phyloP scores from a whole-genome alignment of 2,888 invertebrate genomes.

The Drosophila nr. perissopoda region DNA sequence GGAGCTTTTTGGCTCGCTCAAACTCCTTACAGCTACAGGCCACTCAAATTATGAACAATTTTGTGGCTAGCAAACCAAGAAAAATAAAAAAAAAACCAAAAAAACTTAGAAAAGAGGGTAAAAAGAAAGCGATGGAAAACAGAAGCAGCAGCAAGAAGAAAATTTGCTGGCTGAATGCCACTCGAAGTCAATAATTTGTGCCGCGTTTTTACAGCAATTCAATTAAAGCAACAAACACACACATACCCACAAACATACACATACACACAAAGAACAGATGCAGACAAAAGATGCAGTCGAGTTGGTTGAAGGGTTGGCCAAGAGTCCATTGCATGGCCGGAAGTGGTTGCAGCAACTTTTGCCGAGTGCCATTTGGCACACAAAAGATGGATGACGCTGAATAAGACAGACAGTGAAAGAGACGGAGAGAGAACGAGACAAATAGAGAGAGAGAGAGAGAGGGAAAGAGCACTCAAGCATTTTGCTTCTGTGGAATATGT shows the following conservation, averaged over 20 bases:
- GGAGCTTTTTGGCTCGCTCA: conserved; percentile 58
- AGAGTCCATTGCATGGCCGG: conserved; percentile 63
- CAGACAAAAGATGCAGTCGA: conserved; percentile 64
- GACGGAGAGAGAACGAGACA: neutral
- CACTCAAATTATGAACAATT: conserved; percentile 59
- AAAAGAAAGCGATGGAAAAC: neutral
- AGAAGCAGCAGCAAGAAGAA: conserved; percentile 12
- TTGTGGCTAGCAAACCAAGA: conserved; percentile 39
- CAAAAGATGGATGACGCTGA: conserved; percentile 54
- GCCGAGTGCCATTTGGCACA: conserved; percentile 72
- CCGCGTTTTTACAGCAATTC: conserved; percentile 67
- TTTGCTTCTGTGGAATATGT: conserved; percentile 25
- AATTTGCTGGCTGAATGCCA: conserved; percentile 55
- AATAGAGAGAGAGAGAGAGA: neutral
- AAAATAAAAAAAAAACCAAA: neutral
- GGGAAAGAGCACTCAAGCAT: conserved; percentile 15
- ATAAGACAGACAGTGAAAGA: conserved; percentile 24
- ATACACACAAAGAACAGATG: conserved; percentile 11
- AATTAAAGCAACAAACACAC: conserved; percentile 53
- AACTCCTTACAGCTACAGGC: conserved; percentile 56
- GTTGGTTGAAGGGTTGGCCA: conserved; percentile 59
- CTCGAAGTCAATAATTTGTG: conserved; percentile 59
- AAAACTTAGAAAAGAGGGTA: neutral
- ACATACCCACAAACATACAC: neutral
- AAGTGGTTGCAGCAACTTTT: conserved; percentile 68